These are phyloP conservation scores for Orthosia gothica DNA, from an alignment of 2,888 invertebrate genomes.

Conservation along the genomic window DNA sequence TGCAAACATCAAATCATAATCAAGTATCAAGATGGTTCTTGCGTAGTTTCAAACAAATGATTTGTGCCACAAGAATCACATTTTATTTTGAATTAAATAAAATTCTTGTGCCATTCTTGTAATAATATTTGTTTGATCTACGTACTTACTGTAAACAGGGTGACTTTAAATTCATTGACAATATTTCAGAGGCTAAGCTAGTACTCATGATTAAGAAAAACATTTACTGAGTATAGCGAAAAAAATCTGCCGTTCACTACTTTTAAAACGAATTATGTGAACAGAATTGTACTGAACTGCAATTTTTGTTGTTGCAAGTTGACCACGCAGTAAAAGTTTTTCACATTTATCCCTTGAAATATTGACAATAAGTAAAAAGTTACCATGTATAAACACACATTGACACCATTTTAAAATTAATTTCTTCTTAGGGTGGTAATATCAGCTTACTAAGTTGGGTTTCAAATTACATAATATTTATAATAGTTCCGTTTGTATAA, in stretches of 20 bases:
- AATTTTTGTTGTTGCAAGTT: no score
- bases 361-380: no score
- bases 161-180: no score
- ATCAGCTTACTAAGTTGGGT: conserved; percentile 60
- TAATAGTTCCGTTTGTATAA: conserved; percentile 10
- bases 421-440: conserved; percentile 32
- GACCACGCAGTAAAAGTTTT: no score
- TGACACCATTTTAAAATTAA: conserved; percentile 23
- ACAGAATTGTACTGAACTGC: no score
- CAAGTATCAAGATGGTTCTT: conserved; percentile 4
- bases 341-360: no score
- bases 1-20: neutral
- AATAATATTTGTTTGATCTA: neutral
- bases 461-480: conserved; percentile 3
- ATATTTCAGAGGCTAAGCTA: no score
- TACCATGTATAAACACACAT: conserved; percentile 13
- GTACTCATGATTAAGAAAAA: no score
- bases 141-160: neutral
- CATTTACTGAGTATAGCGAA: no score
- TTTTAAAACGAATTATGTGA: no score
- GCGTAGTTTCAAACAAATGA: neutral
- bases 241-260: no score
- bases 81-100: neutral
- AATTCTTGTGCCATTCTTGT: neutral
- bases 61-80: neutral